Conservation (phyloP, 1,140 invertebrate species). For the Panonychus citri region DNA sequence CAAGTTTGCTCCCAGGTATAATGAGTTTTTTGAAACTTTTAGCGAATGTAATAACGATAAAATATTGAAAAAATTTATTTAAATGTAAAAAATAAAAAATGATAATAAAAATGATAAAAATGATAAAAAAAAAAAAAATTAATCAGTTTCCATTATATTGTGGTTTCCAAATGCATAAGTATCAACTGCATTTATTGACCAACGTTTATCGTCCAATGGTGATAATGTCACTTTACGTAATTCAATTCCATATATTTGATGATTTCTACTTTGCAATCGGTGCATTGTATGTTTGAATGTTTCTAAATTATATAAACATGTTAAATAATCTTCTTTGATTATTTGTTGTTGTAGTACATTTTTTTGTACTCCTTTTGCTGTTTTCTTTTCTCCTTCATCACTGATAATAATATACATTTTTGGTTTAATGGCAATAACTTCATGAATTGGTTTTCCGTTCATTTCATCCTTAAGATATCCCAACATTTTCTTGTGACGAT, state of each 20-base stretch:
- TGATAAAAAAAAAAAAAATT: too few relatives aligned
- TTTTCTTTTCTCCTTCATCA: not conserved
- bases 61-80: too few relatives aligned
- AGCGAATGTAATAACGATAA: not conserved
- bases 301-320: not conserved
- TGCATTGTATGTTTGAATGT: too few relatives aligned
- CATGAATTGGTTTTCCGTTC: slow-evolving; percentile 19
- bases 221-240: too few relatives aligned
- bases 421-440: slow-evolving; percentile 22
- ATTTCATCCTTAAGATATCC: slow-evolving; percentile 29
- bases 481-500: slow-evolving; percentile 26
- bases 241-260: too few relatives aligned
- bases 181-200: too few relatives aligned
- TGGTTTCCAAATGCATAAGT: too few relatives aligned
- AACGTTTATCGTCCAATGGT: too few relatives aligned
- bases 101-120: too few relatives aligned
- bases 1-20: not conserved
- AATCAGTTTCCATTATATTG: too few relatives aligned
- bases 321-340: not conserved
- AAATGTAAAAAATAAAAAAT: too few relatives aligned
- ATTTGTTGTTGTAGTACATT: not conserved
- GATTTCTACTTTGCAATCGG: too few relatives aligned
- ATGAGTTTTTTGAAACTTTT: not conserved
- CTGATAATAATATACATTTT: slow-evolving; percentile 16
- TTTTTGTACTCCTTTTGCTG: not conserved